phyloP scores from a whole-genome alignment of 2,113 vertebrate species.

The Tenebrosternarchus preto region DNA sequence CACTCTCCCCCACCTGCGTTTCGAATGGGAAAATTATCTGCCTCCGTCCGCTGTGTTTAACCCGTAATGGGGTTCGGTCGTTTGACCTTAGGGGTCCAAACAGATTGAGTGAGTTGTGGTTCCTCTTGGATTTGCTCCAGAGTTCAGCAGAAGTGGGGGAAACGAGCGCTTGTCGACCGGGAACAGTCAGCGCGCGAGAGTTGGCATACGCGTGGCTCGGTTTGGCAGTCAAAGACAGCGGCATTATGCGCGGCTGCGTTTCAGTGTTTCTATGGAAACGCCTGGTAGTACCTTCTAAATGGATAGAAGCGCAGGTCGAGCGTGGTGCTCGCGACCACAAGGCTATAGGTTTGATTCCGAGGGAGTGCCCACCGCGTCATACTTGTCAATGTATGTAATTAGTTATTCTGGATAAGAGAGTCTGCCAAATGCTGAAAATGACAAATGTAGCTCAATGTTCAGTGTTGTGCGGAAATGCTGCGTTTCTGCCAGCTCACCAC shows the following conservation, averaged over 20 bases:
- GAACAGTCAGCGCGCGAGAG: neutral
- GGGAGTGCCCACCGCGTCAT: too few relatives aligned
- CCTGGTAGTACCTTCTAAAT: neutral
- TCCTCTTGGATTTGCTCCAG: neutral
- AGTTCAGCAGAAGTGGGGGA: conserved; percentile 23
- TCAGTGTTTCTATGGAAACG: neutral
- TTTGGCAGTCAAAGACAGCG: conserved; percentile 3
- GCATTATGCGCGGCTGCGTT: conserved; percentile 34
- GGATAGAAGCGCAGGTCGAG: neutral
- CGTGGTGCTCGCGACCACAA: neutral
- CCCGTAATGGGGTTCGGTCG: neutral
- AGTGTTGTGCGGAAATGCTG: neutral
- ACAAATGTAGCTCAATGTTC: too few relatives aligned
- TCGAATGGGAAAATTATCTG: neutral
- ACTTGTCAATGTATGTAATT: too few relatives aligned
- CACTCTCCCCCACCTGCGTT: neutral
- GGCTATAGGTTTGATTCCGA: too few relatives aligned
- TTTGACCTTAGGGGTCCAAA: conserved; percentile 2
- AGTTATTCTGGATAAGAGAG: neutral
- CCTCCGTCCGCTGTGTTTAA: conserved; percentile 17
- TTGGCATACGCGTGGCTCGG: neutral
- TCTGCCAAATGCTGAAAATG: too few relatives aligned
- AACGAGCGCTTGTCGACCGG: conserved; percentile 14
- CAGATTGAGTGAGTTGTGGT: neutral
- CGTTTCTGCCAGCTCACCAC: conserved; percentile 31